A percentile compares a stretch with the other conserved stretches of the same genome.
Conservation (phyloP, 2,113 vertebrate species). For the Melanotaenia duboulayi region DNA sequence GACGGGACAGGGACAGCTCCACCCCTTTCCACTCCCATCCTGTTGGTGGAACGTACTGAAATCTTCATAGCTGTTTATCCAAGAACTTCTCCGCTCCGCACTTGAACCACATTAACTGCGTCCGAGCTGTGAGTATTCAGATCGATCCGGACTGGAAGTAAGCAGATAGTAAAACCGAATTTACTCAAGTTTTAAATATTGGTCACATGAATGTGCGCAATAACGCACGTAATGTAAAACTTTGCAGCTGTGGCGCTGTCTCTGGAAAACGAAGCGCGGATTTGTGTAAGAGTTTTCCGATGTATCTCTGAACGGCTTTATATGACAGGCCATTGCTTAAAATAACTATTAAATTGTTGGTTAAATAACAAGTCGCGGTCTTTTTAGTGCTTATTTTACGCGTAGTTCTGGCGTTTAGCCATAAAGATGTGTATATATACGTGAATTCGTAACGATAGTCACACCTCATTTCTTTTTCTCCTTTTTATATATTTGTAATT, state of each 20-base stretch:
- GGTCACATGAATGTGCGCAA: conserved; percentile 5
- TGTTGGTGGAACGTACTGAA: conserved; percentile 20
- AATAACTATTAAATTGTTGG: accelerated
- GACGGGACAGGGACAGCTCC: conserved; percentile 30
- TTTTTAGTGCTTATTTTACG: not conserved
- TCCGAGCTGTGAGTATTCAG: conserved; percentile 50
- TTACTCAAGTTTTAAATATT: accelerated
- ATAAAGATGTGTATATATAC: not conserved
- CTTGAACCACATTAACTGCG: not conserved
- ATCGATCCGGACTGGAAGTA: accelerated
- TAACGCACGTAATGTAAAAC: conserved; percentile 37
- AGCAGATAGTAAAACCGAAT: not conserved
- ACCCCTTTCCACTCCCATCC: conserved; percentile 51
- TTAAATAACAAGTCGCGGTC: not conserved
- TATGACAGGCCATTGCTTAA: not conserved
- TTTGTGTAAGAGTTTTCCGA: not conserved
- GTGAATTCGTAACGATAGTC: not conserved
- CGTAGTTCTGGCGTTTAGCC: not conserved
- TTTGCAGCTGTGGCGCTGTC: not conserved
- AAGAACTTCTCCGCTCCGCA: conserved; percentile 25
- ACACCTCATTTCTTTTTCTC: not conserved
- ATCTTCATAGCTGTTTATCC: conserved; percentile 24
- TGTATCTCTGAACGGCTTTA: not conserved
- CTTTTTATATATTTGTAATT: too few relatives aligned
- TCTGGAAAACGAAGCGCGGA: not conserved